Base-by-base conservation (phyloP, 1,140 invertebrate genomes). In the Uloborus diversus region DNA sequence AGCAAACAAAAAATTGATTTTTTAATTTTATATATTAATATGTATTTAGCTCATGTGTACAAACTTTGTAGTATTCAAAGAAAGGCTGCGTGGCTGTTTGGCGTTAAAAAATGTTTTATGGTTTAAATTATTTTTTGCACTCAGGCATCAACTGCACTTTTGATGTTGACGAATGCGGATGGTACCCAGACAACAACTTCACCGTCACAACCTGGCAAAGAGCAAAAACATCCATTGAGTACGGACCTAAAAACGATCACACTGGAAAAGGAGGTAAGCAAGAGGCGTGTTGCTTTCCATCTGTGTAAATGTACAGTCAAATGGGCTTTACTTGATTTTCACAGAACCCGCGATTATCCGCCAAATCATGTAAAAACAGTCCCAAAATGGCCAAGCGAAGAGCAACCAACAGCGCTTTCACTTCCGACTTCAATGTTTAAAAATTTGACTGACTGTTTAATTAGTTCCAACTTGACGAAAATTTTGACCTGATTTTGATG, bases 81-180 rank as follows among this genome's bases (percentile, higher is more conserved):
- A n/a, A n/a, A n/a, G n/a, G n/a, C n/a, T n/a, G n/a, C n/a, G n/a
- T n/a, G n/a, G n/a, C n/a, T n/a, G n/a, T n/a, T n/a, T n/a, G n/a
- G n/a, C n/a, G n/a, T n/a, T n/a, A n/a, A n/a, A n/a, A n/a, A n/a
- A n/a, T n/a, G n/a, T n/a, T n/a, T n/a, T n/a, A n/a, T n/a, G n/a
- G n/a, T n/a, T n/a, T n/a, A n/a, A n/a, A n/a, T n/a, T n/a, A n/a
- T n/a, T n/a, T n/a, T n/a, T n/a, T n/a, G n/a, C n/a, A n/a, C n/a
- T n/a, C n/a, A n/a, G n/a, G n/a, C n/a, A n/a, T n/a, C 28, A 79
- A 79, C 11, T 81, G 81, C 30, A 81, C 71, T n/a, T 81, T 81
- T 32, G 81, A 81, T 30, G 27, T 51, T 14, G 66, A 81, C 11
- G 51, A 69, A 14, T 81, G 81, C 25, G 73, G 65, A 37, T 81